phyloP scores from a whole-genome alignment of 2,797 vertebrate species.

The Pangasius mekongensis region DNA sequence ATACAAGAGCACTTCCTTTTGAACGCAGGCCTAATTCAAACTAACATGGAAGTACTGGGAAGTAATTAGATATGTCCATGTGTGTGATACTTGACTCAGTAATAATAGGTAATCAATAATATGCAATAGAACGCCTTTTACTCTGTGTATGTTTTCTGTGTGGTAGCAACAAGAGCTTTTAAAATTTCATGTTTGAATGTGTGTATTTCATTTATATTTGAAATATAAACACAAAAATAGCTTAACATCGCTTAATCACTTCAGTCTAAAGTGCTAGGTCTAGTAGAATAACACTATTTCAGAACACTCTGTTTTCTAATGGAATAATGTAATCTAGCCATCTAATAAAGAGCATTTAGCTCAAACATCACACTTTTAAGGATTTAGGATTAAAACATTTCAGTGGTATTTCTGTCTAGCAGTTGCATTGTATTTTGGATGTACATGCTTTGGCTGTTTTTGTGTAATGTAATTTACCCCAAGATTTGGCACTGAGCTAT shows the following conservation, averaged over 20 bases:
- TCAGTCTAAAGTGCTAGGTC: neutral
- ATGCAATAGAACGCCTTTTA: neutral
- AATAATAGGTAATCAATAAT: neutral
- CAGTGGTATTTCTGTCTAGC: neutral
- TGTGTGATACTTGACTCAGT: neutral
- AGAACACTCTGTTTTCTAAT: neutral
- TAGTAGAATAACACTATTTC: neutral
- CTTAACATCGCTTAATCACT: neutral
- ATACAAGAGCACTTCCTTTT: neutral
- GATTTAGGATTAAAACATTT: neutral
- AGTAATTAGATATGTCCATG: neutral
- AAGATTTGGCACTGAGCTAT: neutral
- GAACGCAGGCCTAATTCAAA: neutral
- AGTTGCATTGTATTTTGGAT: neutral
- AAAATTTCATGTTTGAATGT: neutral
- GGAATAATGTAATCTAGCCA: neutral
- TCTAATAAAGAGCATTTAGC: neutral
- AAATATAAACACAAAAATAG: neutral
- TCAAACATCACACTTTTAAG: neutral
- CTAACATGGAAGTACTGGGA: conserved; percentile 13
- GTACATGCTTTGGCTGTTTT: neutral
- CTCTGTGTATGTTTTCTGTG: neutral
- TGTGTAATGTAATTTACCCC: neutral
- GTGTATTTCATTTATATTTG: neutral
- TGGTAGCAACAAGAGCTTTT: neutral